Conservation (phyloP, 2,888 invertebrate genomes). For the Digitonthophagus gazella region DNA sequence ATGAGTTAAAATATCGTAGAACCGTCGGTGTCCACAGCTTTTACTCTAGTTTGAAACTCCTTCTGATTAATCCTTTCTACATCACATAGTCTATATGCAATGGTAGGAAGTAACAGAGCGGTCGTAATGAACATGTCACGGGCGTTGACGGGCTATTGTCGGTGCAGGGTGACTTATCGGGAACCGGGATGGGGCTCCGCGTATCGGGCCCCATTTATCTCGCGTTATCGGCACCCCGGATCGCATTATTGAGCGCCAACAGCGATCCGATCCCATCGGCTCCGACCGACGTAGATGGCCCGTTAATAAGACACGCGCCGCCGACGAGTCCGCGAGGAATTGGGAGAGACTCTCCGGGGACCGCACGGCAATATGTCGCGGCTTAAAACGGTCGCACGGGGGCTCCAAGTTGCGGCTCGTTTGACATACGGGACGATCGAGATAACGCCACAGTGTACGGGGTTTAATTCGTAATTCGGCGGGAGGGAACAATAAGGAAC, state of each 20-base stretch:
- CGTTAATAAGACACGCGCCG: neutral
- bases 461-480: neutral
- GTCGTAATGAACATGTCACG: conserved; percentile 48
- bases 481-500: neutral
- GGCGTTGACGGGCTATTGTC: conserved; percentile 40
- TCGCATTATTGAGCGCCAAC: neutral
- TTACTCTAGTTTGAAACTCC: neutral
- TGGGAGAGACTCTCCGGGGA: neutral
- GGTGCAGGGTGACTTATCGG: neutral
- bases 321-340: neutral
- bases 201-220: neutral
- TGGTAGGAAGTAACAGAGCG: no score
- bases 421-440: neutral
- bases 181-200: neutral
- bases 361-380: neutral
- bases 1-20: no score
- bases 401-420: neutral
- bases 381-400: neutral
- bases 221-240: neutral
- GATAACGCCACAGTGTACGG: neutral
- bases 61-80: neutral
- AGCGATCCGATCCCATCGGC: neutral
- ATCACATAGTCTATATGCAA: neutral
- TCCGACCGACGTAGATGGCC: neutral
- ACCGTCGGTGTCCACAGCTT: no score